Base-by-base conservation (phyloP, 2,888 invertebrate genomes). In the Euclidia mi region DNA sequence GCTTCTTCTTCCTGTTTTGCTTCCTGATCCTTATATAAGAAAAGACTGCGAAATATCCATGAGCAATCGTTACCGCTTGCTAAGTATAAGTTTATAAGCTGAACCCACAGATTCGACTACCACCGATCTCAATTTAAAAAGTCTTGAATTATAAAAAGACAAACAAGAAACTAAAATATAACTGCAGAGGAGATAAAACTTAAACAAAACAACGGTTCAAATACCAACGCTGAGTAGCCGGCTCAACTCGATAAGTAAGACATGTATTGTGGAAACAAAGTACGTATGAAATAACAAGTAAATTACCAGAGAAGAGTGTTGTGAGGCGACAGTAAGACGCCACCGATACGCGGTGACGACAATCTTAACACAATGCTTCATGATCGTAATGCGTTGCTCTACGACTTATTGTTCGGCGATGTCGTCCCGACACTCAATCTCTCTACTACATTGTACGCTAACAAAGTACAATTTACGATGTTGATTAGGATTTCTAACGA, bases 361-460 rank as follows among this genome's bases (percentile, higher is more conserved):
- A 69, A 74, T 74, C 72, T 56, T 56, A 70, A 78, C 52, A 86
- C 85, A 88, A 87, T 87, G 81, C 71, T 67, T 64, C 67, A 78
- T 82, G 77, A 79, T 79, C 71, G 61, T 85, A 85, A 88, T 81
- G 75, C 71, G 60, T 50, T 31, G 42, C 34, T 72, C 74, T 76
- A 85, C 78, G 81, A 84, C 65, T 66, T 69, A 88, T 88, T 89
- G 86, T 88, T 79, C 72, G 11, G 29, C 35, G 35, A 44, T 60
- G 71, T 64, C 68, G 70, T 51, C 58, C 73, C 66, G 56, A 65
- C 76, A 58, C 53, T 71, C 59, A 58, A 71, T 65, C 53, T 65
- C 60, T 56, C 31, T 64, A 63, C 32, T 48, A 63, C 58, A 58
- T 66, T 73, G 64, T 62, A 50, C 28, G 37, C 59, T 56, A 58